Conservation (phyloP, 2,797 vertebrate genomes). For the Spatula versicolor region DNA sequence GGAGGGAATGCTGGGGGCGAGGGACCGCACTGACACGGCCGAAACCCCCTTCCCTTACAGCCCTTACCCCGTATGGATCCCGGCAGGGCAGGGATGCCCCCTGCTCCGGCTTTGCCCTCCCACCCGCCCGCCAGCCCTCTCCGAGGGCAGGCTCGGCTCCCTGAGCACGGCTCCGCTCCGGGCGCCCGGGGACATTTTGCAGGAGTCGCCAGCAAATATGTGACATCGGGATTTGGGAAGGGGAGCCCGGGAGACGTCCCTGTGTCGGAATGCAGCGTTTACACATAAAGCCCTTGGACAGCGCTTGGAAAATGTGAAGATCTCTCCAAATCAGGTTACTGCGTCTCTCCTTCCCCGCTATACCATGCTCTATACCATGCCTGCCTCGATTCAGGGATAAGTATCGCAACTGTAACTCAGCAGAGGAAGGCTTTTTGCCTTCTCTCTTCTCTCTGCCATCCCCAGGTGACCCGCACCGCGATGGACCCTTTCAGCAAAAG, state of each 20-base stretch:
- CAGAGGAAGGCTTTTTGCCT: neutral
- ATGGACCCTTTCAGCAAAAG: slow-evolving; percentile 9
- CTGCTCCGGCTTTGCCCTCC: neutral
- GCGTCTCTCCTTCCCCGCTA: neutral
- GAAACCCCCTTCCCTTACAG: neutral
- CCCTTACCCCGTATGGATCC: neutral
- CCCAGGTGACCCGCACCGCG: neutral
- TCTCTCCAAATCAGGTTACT: neutral
- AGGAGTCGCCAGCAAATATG: neutral
- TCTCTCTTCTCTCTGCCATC: neutral
- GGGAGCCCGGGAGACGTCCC: neutral
- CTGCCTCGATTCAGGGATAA: neutral
- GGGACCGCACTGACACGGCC: fast-evolving
- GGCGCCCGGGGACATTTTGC: neutral
- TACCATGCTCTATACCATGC: fast-evolving
- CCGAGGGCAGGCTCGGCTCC: neutral
- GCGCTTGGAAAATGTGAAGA: neutral
- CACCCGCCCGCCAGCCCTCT: neutral
- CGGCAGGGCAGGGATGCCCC: neutral
- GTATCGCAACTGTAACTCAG: neutral
- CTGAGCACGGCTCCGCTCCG: neutral
- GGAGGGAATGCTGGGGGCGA: neutral
- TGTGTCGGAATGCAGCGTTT: neutral
- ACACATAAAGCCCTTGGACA: neutral
- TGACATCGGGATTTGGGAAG: neutral